These are phyloP conservation scores for Probaryconus sp. DNA, from an alignment of 1,140 invertebrate genomes.

Conservation along the genomic window DNA sequence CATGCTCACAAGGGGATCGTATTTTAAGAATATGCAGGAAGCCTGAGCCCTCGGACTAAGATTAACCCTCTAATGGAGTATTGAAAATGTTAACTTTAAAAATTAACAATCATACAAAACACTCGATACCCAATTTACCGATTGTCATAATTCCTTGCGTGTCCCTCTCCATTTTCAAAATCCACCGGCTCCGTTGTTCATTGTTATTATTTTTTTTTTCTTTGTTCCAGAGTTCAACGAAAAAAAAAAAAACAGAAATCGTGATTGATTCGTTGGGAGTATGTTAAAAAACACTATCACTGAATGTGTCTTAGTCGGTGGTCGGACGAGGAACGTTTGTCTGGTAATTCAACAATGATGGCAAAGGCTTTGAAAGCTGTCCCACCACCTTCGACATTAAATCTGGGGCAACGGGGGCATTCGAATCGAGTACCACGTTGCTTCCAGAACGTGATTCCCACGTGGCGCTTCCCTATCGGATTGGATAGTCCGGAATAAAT, in stretches of 20 bases:
- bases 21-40: slow-evolving; percentile 71
- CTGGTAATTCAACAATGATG: slow-evolving; percentile 33
- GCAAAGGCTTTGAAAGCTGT: slow-evolving; percentile 14
- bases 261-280: background rate
- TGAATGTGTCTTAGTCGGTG: slow-evolving; percentile 3
- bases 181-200: too few relatives aligned
- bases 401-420: slow-evolving; percentile 21
- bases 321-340: background rate
- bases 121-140: too few relatives aligned
- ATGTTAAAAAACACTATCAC: slow-evolving; percentile 2
- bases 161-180: too few relatives aligned
- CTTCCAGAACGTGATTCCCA: slow-evolving; percentile 10
- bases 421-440: slow-evolving; percentile 23
- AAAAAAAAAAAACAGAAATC: too few relatives aligned
- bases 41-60: slow-evolving; percentile 62
- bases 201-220: too few relatives aligned
- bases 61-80: slow-evolving; percentile 47
- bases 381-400: slow-evolving; percentile 2
- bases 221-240: too few relatives aligned
- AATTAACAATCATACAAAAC: too few relatives aligned
- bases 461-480: slow-evolving; percentile 26
- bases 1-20: slow-evolving; percentile 66
- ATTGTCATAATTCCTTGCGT: too few relatives aligned
- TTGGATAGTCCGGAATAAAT: slow-evolving; percentile 47
- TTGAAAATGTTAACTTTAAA: slow-evolving; percentile 28